phyloP scores from a whole-genome alignment of 1,140 invertebrate species.

The Trachymyrmex cornetzi region DNA sequence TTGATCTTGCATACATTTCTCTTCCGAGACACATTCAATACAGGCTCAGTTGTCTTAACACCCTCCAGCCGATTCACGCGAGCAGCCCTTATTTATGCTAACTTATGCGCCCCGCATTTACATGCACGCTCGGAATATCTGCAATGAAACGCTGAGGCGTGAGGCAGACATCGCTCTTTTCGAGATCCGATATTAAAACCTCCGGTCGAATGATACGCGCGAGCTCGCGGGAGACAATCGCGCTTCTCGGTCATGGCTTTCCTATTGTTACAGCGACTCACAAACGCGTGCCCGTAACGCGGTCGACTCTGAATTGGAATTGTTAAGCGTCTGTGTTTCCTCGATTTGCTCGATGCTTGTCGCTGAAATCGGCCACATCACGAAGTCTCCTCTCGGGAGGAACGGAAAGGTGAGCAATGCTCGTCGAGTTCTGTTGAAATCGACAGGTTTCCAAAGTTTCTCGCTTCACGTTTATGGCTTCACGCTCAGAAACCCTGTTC shows the following conservation, averaged over 20 bases:
- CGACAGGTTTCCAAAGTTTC: constrained; percentile 53
- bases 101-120: constrained; percentile 73
- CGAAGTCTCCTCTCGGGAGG: neutral
- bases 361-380: neutral
- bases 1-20: neutral
- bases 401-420: neutral
- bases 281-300: neutral
- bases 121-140: constrained; percentile 59
- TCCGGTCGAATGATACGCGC: neutral
- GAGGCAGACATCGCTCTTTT: constrained; percentile 20
- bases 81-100: constrained; percentile 75
- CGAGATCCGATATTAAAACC: constrained; percentile 73
- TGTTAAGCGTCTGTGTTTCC: neutral
- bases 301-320: neutral
- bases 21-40: constrained; percentile 40
- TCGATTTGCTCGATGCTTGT: constrained; percentile 28
- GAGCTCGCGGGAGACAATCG: constrained; percentile 8
- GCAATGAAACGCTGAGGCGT: constrained; percentile 40
- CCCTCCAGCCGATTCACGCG: neutral
- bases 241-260: neutral
- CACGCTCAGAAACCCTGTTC: constrained; percentile 25
- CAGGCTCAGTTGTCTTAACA: constrained; percentile 64
- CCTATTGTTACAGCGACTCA: constrained; percentile 8
- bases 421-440: constrained; percentile 4
- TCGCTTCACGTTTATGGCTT: constrained; percentile 60